phyloP scores from a whole-genome alignment of 2,797 vertebrate genomes.

The Nasua narica region DNA sequence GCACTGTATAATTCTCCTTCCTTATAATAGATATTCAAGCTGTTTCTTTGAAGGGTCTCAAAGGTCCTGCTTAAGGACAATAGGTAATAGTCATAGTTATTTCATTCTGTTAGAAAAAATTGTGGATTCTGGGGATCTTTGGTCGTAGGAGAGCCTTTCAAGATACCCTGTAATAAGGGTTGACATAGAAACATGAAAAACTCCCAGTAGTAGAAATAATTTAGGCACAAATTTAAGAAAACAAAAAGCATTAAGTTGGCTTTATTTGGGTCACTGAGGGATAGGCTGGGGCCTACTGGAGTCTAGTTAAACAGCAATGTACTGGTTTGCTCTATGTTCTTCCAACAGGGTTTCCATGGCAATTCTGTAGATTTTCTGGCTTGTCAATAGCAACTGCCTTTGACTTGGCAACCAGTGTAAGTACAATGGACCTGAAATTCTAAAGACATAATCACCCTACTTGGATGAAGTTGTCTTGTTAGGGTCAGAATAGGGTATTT shows the following conservation, averaged over 20 bases:
- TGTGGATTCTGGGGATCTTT: not conserved
- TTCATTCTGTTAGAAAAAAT: not conserved
- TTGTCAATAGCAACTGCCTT: not conserved
- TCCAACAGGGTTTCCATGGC: not conserved
- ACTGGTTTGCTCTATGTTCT: not conserved
- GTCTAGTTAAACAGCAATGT: not conserved
- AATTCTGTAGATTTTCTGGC: not conserved
- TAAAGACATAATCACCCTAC: not conserved
- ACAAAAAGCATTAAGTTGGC: not conserved
- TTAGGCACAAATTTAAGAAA: not conserved
- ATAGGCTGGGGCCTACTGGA: not conserved
- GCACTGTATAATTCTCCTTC: conserved; percentile 20
- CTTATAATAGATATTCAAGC: conserved; percentile 12
- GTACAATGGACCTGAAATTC: not conserved
- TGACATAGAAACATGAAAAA: conserved; percentile 26
- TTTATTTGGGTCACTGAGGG: not conserved
- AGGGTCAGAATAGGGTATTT: not conserved
- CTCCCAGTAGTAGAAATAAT: no score
- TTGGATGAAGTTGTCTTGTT: not conserved
- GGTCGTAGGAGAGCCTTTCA: not conserved
- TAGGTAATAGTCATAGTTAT: not conserved
- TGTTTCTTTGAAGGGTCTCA: conserved; percentile 20
- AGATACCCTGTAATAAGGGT: not conserved
- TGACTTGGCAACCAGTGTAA: conserved; percentile 11
- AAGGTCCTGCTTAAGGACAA: conserved; percentile 30